Base-by-base conservation (phyloP, 2,113 vertebrate species). In the Microcebus lehilahytsara region DNA sequence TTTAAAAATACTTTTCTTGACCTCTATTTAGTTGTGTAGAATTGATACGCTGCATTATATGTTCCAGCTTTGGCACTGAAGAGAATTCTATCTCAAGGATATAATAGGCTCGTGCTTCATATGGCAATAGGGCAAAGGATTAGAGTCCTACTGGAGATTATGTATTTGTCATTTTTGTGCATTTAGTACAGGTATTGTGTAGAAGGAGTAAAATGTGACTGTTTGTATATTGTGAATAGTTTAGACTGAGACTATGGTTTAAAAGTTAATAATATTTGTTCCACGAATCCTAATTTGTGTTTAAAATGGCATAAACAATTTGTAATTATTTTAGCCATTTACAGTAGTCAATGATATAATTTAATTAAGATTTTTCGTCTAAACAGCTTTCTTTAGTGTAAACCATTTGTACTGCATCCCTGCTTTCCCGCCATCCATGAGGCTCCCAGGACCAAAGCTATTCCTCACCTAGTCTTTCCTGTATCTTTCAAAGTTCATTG, bases 1-100 rank as follows among this genome's bases (percentile, higher is more conserved):
- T 95, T 86, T 34, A 34, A 95, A 97, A 97, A 97, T 60, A 56
- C 34, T 34, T 87, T 69, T 20, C 92, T 40, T 83, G 60, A 91
- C 46, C 56, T 96, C 72, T 94, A 51, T 97, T 98, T 95, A 89
- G n/a, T 79, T 95, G 46, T 81, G 40, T 92, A 97, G 75, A 98
- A 97, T 95, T 98, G 89, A 90, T 93, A 42, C 66, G 49, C 46
- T 64, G 40, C 91, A 78, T 88, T 93, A 60, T 40, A 97, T 58
- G 93, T 97, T 56, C 2, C 75, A 94, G 72, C 22, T 96, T 97
- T 96, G 93, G 30, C 58, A 91, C 5, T 95, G 87, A 97, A 80
- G 85, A 95, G 37, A 97, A 25, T 27, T 87, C 25, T 34, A 79
- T 95, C 93, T 98, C 69, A 96, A 97, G 51, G 69, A 74, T 84